Conservation (phyloP, 2,888 invertebrate genomes). For the Ectobius pallidus region DNA sequence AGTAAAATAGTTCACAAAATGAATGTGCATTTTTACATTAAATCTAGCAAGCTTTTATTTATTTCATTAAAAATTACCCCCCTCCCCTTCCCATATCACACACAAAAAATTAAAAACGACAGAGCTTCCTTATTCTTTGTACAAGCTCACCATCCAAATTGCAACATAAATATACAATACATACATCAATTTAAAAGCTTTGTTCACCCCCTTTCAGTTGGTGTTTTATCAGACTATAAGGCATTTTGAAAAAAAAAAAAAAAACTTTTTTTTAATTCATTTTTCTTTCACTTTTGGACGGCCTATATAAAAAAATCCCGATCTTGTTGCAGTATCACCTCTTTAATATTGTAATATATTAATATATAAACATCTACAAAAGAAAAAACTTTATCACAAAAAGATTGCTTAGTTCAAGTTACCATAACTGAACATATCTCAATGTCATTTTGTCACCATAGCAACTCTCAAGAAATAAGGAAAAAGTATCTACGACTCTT, state of each 20-base stretch:
- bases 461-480: not conserved
- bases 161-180: slow-evolving; percentile 36
- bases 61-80: not conserved
- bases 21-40: slow-evolving; percentile 27
- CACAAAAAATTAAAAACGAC: not conserved
- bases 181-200: slow-evolving; percentile 29
- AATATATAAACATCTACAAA: slow-evolving; percentile 27
- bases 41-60: slow-evolving; percentile 18
- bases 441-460: not conserved
- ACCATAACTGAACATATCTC: slow-evolving; percentile 16
- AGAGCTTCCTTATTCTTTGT: slow-evolving; percentile 11
- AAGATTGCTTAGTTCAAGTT: slow-evolving; percentile 25
- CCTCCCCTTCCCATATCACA: slow-evolving; percentile 18
- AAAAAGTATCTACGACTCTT: no score
- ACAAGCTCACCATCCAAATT: slow-evolving; percentile 27
- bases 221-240: slow-evolving; percentile 31
- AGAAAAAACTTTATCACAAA: slow-evolving; percentile 20
- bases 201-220: slow-evolving; percentile 28
- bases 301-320: slow-evolving; percentile 27
- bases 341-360: not conserved
- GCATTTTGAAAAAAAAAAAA: slow-evolving; percentile 30
- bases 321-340: slow-evolving; percentile 24
- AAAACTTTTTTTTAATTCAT: slow-evolving; percentile 9
- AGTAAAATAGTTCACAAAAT: slow-evolving; percentile 26
- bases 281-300: slow-evolving; percentile 16